Evolutionary conservation across 92 coral and sea anemone genomes (phyloP), one percentile per base, ranked within the genome.

Genomic region (Nematostella vectensis): DNA sequence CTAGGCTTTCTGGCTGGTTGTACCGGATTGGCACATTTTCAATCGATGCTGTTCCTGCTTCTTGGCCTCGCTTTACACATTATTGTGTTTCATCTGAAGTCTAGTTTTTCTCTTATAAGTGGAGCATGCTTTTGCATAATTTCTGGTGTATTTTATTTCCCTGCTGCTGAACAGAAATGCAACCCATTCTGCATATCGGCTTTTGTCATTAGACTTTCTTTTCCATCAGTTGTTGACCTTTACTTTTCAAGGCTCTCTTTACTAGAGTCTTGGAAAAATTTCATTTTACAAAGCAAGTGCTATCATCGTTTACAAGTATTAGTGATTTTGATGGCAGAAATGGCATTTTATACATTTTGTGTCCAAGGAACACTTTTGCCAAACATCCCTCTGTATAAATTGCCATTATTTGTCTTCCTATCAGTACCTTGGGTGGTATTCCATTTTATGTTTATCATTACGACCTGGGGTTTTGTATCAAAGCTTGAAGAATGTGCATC

Each of bases 401-500:
- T 81, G 28, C 98, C 93, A 0, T 15, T 85, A 39, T 85, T 91
- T 63, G 75, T 82, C 17, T 61, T 75, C 4, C 71, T 80, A 31
- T 66, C 88, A 4, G 54, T 76, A 10, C 74, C 83, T 26, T 91
- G 96, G 98, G 62, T 85, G 25, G 68, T 76, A 40, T 83, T 88
- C 49, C 99, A 93, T 51, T 67, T 83, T 29, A 83, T 86, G 80
- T 93, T 86, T 61, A 52, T 82, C 25, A 63, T 93, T 10, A 88
- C 94, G 3, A 80, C 85, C 55, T 93, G 99, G 99, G 91, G 96
- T 10, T 93, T 93, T 67, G 59, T 81, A 16, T 74, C 80, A 36
- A 93, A 93, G 44, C 89, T 93, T 54, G 99, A 93, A 28, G 96
- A 93, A 62, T 93, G 99, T 65, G 74, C 88, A 6, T 36, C 56